phyloP scores from a whole-genome alignment of 2,797 vertebrate genomes.

The Pristis pectinata region DNA sequence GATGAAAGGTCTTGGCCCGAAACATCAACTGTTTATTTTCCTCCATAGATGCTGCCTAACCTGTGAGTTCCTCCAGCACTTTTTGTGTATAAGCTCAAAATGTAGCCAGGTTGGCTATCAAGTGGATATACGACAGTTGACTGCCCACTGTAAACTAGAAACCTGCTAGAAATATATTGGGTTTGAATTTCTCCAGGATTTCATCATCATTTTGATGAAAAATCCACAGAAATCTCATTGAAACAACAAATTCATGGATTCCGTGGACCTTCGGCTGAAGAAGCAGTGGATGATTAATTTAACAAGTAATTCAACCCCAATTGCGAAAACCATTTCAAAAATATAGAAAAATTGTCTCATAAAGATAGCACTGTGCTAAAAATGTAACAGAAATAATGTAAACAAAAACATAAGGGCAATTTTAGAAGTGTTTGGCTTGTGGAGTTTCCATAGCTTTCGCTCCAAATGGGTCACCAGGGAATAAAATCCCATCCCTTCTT shows the following conservation, averaged over 20 bases:
- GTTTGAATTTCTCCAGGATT: background rate
- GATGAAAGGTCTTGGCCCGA: too few species aligned
- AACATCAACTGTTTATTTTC: too few species aligned
- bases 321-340: background rate
- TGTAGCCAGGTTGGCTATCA: background rate
- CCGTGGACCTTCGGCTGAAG: too few species aligned
- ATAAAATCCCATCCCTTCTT: background rate
- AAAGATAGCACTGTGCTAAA: background rate
- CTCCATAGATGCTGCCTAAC: too few species aligned
- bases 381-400: too few species aligned
- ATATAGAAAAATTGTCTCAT: background rate
- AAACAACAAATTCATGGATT: too few species aligned
- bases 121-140: background rate
- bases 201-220: background rate
- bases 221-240: background rate
- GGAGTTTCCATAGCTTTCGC: background rate
- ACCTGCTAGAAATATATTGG: background rate
- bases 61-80: too few species aligned
- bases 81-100: background rate
- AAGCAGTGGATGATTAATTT: background rate
- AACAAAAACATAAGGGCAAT: background rate
- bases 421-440: conserved; percentile 4
- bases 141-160: background rate
- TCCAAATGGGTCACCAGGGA: background rate
- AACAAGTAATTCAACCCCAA: background rate